Evolutionary conservation across 2,113 vertebrate species (phyloP).

Genomic region (Picathartes gymnocephalus): DNA sequence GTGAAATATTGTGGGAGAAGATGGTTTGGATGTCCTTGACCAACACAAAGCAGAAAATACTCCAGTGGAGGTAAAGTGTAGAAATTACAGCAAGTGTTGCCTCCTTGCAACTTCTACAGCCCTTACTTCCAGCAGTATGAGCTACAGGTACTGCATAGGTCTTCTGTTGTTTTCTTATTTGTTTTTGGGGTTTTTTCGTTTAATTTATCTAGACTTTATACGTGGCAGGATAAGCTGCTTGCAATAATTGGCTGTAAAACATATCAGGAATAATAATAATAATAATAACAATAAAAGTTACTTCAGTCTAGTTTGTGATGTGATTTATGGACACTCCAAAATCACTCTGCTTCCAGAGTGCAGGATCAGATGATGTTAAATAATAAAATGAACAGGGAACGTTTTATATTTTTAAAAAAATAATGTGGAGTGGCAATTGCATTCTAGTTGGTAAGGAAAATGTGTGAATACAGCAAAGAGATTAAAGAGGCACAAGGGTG

Average conservation of each 20-base stretch:
- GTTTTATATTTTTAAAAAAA: neutral
- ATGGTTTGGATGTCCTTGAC: neutral
- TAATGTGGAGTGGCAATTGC: neutral
- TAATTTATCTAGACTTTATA: neutral
- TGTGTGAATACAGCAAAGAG: slow-evolving; percentile 28
- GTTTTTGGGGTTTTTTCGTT: neutral
- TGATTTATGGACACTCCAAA: neutral
- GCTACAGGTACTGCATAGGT: neutral
- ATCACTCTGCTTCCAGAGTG: neutral
- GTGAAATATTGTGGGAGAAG: neutral
- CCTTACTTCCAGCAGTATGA: neutral
- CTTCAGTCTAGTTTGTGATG: neutral
- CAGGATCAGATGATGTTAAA: neutral
- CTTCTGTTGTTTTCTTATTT: neutral
- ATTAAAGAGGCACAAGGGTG: slow-evolving; percentile 24
- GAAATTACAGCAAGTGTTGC: neutral
- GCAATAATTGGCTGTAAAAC: neutral
- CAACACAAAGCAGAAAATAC: neutral
- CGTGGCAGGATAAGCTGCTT: neutral
- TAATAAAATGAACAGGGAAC: neutral
- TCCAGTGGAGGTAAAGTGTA: neutral
- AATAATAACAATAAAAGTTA: neutral
- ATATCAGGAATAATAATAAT: neutral
- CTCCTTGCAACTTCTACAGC: neutral
- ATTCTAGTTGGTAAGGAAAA: neutral